Evolutionary conservation across 2,797 vertebrate species (phyloP), one percentile per base, ranked within the genome.

Genomic region (Pogonophryne albipinna): DNA sequence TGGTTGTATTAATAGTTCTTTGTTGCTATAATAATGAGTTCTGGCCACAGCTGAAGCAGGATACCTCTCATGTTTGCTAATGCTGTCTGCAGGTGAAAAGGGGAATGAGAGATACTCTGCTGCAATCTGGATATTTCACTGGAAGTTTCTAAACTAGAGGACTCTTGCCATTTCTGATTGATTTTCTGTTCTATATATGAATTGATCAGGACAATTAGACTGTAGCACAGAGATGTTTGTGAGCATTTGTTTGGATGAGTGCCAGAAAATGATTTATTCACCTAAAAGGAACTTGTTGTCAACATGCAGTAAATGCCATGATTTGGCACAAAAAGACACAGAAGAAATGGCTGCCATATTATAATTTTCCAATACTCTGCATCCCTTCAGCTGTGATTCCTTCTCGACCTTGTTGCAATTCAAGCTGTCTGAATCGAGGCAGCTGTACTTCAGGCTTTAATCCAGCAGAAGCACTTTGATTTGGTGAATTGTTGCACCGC

Each of bases 21-120:
- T 60, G n/a, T 58, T 67, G 23, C 53, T 72, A 52, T 20, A 31
- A 45, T 68, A 70, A 82, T 83, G 13, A 44, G 64, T 82, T 82
- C 68, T 77, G 80, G 65, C 55, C 50, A 27, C 75, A 71, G 71
- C 59, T 14, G 19, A 64, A 63, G 78, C 34, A 51, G 55, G 42
- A 53, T 42, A 52, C 68, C 13, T 31, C 65, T 85, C 70, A 76
- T 85, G 83, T 81, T 76, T 84, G 46, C 69, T 82, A 67, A 83
- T 79, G 65, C 47, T 76, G 65, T 51, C 78, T 80, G 72, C 79
- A 72, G 87, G 80, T 83, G 78, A 80, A 79, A 76, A 66, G 52
- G 17, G 50, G 69, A 74, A 50, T 80, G 6, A 47, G 59, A 68
- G 59, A 53, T 23, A 51, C 41, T 64, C 17, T 44, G 5, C 71